phyloP scores from a whole-genome alignment of 2,888 invertebrate species.

The Gnatocerus cornutus region DNA sequence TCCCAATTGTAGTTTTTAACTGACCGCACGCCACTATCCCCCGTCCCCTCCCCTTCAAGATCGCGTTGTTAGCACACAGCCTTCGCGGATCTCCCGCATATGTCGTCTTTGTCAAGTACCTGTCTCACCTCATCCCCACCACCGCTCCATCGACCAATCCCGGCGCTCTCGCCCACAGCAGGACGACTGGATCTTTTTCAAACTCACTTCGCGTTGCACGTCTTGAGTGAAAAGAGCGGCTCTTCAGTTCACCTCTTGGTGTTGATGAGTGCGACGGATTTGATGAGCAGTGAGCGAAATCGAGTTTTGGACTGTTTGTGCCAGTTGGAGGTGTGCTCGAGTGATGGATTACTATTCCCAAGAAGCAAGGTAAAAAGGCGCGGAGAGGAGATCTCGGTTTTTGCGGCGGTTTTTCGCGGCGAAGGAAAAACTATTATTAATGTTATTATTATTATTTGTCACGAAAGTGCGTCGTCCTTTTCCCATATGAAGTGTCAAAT shows the following conservation, averaged over 20 bases:
- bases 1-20: too few relatives aligned
- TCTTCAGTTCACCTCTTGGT: slow-evolving; percentile 38
- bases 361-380: slow-evolving; percentile 27
- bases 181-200: slow-evolving; percentile 66
- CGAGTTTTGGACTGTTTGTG: slow-evolving; percentile 1
- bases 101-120: slow-evolving; percentile 53
- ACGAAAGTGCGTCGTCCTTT: too few relatives aligned
- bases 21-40: too few relatives aligned
- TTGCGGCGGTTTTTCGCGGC: too few relatives aligned
- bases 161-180: slow-evolving; percentile 61
- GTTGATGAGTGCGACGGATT: slow-evolving; percentile 35
- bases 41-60: neutral
- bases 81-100: slow-evolving; percentile 47
- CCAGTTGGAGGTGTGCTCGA: slow-evolving; percentile 22
- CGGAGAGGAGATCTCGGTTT: too few relatives aligned
- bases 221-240: slow-evolving; percentile 56
- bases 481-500: too few relatives aligned
- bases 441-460: too few relatives aligned
- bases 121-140: slow-evolving; percentile 52
- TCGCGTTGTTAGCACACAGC: slow-evolving; percentile 42
- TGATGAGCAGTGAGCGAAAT: slow-evolving; percentile 25
- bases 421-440: too few relatives aligned
- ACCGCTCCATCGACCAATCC: slow-evolving; percentile 35
- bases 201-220: slow-evolving; percentile 62
- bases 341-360: slow-evolving; percentile 46